phyloP scores from a whole-genome alignment of 2,113 vertebrate genomes.

The Junco hyemalis region DNA sequence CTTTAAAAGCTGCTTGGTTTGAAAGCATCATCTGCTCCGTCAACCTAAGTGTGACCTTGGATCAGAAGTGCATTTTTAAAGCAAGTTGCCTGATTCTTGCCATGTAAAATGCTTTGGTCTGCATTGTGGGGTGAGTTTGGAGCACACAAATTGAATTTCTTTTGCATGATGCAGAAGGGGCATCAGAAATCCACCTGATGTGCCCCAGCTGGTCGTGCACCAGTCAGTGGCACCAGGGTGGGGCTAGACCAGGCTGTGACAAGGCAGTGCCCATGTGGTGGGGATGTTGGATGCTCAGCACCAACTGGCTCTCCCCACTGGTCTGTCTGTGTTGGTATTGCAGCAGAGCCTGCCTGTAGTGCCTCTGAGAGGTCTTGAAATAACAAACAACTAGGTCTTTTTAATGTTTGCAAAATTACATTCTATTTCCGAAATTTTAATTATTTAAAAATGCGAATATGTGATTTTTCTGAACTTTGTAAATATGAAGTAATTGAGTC shows the following conservation, averaged over 20 bases:
- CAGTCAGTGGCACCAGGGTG: not conserved
- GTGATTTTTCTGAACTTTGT: not conserved
- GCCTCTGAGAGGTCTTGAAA: not conserved
- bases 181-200: not conserved
- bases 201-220: not conserved
- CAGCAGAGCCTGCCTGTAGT: not conserved
- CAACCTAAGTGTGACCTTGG: accelerated
- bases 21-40: not conserved
- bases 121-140: not conserved
- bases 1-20: not conserved
- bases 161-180: not conserved
- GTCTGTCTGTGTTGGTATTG: not conserved
- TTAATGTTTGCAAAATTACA: accelerated
- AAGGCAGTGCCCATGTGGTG: accelerated
- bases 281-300: not conserved
- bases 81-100: not conserved
- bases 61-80: not conserved
- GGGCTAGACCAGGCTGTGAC: not conserved
- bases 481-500: not conserved
- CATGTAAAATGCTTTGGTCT: not conserved
- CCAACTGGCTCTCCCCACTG: accelerated
- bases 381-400: not conserved
- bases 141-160: not conserved
- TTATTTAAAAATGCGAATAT: not conserved
- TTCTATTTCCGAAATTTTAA: not conserved